Evolutionary conservation across 2,797 vertebrate genomes (phyloP).

Genomic region (Clarias platycephalus): DNA sequence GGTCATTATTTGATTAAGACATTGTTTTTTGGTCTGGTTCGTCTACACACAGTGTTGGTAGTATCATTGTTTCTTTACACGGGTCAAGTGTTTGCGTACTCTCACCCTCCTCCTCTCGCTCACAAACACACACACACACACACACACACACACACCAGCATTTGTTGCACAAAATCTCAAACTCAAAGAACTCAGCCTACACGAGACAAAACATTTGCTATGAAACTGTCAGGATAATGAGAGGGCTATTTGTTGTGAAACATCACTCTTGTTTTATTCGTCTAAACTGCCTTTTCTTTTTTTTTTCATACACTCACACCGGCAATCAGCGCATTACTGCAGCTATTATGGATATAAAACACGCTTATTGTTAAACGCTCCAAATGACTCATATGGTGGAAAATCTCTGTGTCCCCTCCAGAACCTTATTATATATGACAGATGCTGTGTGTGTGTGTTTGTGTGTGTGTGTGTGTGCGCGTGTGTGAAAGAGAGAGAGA

Average conservation of each 20-base stretch:
- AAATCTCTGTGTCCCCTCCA: conserved; percentile 6
- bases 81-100: not conserved
- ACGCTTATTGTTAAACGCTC: conserved; percentile 11
- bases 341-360: conserved; percentile 1
- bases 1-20: not conserved
- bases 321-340: conserved; percentile 3
- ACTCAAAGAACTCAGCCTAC: not conserved
- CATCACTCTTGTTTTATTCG: not conserved
- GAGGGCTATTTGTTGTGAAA: not conserved
- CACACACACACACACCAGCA: not conserved
- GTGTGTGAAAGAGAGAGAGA: not conserved
- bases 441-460: not conserved
- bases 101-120: not conserved
- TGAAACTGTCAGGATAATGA: not conserved
- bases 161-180: not conserved
- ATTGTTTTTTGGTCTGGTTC: not conserved
- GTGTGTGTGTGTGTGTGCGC: not conserved
- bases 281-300: not conserved
- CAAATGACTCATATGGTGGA: not conserved
- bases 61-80: not conserved
- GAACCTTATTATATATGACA: conserved; percentile 36
- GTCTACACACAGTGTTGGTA: not conserved
- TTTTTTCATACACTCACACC: not conserved
- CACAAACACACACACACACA: not conserved
- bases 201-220: too few species aligned